Conservation (phyloP, 1,140 invertebrate species). For the Rhopalosiphum maidis region DNA sequence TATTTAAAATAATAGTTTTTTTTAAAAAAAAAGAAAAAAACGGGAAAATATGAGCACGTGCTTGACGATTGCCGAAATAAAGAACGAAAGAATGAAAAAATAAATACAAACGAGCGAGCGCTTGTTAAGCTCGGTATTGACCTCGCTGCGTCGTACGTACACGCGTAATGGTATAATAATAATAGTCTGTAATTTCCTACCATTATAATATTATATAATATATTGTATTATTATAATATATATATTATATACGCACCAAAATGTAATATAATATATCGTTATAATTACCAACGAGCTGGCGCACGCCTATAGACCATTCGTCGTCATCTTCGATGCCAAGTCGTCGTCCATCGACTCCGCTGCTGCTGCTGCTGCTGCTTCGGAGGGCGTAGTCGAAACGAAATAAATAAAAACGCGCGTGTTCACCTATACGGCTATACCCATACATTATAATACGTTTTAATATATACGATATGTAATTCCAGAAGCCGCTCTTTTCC, state of each 20-base stretch:
- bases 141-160: not conserved
- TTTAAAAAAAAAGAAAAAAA: not conserved
- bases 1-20: not conserved
- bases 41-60: not conserved
- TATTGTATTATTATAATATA: not conserved
- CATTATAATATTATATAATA: not conserved
- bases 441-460: not conserved
- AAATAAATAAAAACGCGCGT: constrained; percentile 20
- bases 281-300: not conserved
- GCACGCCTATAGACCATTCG: not conserved
- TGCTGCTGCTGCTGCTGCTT: not conserved
- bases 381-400: constrained; percentile 22
- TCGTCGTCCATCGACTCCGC: too few relatives aligned
- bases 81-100: not conserved
- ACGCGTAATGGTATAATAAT: not conserved
- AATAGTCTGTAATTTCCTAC: constrained; percentile 11
- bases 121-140: constrained; percentile 31
- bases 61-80: not conserved
- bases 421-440: not conserved
- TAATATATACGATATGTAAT: constrained; percentile 26
- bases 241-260: not conserved
- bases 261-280: not conserved
- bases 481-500: constrained; percentile 17
- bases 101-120: too few relatives aligned
- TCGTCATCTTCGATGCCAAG: not conserved